Evolutionary conservation across 1,140 invertebrate genomes (phyloP).

Genomic region (Eciton burchellii): DNA sequence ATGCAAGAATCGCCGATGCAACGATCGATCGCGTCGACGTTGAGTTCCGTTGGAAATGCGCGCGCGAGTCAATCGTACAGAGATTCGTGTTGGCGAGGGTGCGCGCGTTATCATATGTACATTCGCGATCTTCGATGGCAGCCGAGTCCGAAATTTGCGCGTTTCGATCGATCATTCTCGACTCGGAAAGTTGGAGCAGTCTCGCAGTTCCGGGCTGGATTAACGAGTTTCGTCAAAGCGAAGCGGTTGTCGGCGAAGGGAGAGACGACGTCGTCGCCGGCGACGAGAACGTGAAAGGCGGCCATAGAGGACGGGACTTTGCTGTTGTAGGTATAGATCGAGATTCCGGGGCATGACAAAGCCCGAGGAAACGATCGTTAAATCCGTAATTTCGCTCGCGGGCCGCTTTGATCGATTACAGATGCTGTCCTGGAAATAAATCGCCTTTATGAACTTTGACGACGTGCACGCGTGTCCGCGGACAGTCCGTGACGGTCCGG

Average conservation of each 20-base stretch:
- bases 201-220: constrained; percentile 73
- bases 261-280: constrained; percentile 1
- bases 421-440: constrained; percentile 58
- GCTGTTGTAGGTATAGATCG: constrained; percentile 54
- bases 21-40: constrained; percentile 29
- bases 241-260: constrained; percentile 48
- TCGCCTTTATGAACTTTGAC: constrained; percentile 59
- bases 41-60: constrained; percentile 47
- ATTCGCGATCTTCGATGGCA: constrained; percentile 42
- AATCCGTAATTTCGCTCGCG: constrained; percentile 66
- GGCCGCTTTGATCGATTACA: constrained; percentile 65
- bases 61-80: constrained; percentile 56
- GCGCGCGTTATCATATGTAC: neutral
- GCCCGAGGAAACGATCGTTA: constrained; percentile 72
- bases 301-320: constrained; percentile 9
- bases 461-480: neutral
- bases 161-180: constrained; percentile 72
- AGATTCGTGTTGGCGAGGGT: constrained; percentile 5
- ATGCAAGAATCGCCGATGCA: constrained; percentile 10
- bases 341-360: constrained; percentile 72
- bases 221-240: constrained; percentile 75
- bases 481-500: neutral
- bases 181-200: constrained; percentile 68
- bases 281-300: constrained; percentile 12
- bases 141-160: constrained; percentile 56